phyloP scores from a whole-genome alignment of 1,140 invertebrate genomes.

The Aphidius ervi region DNA sequence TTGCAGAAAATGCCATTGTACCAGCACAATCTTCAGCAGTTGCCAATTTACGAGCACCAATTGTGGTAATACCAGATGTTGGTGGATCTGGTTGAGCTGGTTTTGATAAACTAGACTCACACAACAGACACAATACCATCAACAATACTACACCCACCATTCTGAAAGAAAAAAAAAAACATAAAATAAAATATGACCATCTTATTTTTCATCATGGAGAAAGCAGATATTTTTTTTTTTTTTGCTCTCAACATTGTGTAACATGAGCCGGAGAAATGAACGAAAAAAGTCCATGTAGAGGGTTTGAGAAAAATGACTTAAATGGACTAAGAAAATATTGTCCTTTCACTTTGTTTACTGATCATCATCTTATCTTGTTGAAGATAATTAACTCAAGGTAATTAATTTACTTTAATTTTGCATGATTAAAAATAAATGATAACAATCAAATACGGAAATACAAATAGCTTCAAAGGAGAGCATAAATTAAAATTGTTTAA shows the following conservation, averaged over 20 bases:
- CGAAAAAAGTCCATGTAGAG: no score
- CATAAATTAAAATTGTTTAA: no score
- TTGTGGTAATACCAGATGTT: slow-evolving; percentile 39
- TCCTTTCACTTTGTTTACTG: no score
- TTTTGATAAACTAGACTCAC: slow-evolving; percentile 27
- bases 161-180: slow-evolving; percentile 28
- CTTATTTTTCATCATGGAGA: not conserved
- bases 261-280: no score
- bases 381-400: no score
- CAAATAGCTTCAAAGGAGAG: slow-evolving; percentile 4
- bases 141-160: slow-evolving; percentile 45
- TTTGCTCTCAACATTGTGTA: no score
- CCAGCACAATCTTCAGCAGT: slow-evolving; percentile 50
- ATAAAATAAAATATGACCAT: not conserved
- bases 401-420: not conserved
- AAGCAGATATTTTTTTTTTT: not conserved
- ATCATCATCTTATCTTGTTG: no score
- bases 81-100: slow-evolving; percentile 39
- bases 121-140: slow-evolving; percentile 30
- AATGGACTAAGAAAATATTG: no score
- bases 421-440: not conserved
- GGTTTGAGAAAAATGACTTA: no score
- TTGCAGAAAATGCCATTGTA: slow-evolving; percentile 50
- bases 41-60: slow-evolving; percentile 45
- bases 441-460: slow-evolving; percentile 18